These are phyloP conservation scores for Ambastaia sidthimunki DNA, from an alignment of 2,797 vertebrate genomes.

Conservation along the genomic window DNA sequence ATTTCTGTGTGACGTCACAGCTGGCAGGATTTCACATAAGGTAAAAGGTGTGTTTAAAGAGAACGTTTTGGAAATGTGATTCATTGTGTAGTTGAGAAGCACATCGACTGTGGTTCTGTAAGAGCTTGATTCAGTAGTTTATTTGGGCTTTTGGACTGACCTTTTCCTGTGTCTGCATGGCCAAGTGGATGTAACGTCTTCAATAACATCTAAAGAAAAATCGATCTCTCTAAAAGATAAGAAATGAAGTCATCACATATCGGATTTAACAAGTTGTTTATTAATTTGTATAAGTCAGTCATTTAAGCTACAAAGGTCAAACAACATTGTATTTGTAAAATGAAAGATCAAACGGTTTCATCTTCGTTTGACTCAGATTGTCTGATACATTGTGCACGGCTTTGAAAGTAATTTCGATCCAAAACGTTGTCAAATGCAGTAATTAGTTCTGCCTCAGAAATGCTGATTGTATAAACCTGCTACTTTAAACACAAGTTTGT, in stretches of 20 bases:
- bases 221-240: constrained; percentile 23
- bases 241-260: not conserved
- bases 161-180: constrained; percentile 34
- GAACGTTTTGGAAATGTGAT: constrained; percentile 15
- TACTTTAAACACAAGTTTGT: no score
- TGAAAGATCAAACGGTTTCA: no score
- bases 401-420: not conserved
- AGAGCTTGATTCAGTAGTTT: constrained; percentile 7
- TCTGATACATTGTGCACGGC: not conserved
- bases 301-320: constrained; percentile 33
- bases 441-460: no score
- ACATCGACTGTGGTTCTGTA: constrained; percentile 1
- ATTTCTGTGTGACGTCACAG: constrained; percentile 26
- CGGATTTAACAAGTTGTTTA: constrained; percentile 27
- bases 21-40: no score
- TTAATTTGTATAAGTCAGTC: constrained; percentile 6
- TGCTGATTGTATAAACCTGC: no score
- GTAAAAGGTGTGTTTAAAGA: no score
- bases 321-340: not conserved
- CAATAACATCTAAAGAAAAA: constrained; percentile 3
- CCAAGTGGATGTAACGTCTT: constrained; percentile 34
- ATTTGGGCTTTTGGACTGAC: constrained; percentile 20
- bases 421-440: no score
- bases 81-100: constrained; percentile 23
- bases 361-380: constrained; percentile 19